Evolutionary conservation across 2,888 invertebrate species (phyloP).

Genomic region (Platycheirus albimanus): DNA sequence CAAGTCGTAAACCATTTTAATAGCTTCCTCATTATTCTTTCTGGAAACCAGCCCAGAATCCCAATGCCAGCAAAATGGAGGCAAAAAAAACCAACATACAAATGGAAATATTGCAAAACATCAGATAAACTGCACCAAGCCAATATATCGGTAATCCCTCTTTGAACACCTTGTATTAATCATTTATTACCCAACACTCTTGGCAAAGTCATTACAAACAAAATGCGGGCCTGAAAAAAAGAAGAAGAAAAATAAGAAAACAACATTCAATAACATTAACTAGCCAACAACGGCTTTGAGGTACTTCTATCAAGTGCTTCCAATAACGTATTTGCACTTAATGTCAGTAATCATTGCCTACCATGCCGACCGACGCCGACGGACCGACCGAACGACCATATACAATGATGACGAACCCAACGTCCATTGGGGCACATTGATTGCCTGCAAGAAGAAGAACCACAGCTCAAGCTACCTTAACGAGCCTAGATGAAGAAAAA

Average conservation of each 20-base stretch:
- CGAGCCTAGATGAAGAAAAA: constrained; percentile 50
- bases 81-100: constrained; percentile 14
- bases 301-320: constrained; percentile 50
- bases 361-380: constrained; percentile 19
- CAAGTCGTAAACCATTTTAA: constrained; percentile 32
- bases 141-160: constrained; percentile 26
- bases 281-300: constrained; percentile 31
- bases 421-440: not conserved
- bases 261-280: constrained; percentile 55
- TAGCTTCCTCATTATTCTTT: constrained; percentile 42
- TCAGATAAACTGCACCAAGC: constrained; percentile 12
- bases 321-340: constrained; percentile 63
- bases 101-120: constrained; percentile 31
- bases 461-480: constrained; percentile 54
- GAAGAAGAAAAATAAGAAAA: constrained; percentile 1
- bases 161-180: constrained; percentile 52
- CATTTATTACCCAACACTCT: constrained; percentile 60
- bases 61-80: not conserved
- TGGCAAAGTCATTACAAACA: constrained; percentile 48
- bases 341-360: constrained; percentile 53
- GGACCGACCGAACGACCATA: no score
- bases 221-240: not conserved
- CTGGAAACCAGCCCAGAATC: constrained; percentile 34
- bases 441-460: constrained; percentile 32
- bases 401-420: not conserved